Conservation (phyloP, 2,797 vertebrate species). For the Allobates femoralis region DNA sequence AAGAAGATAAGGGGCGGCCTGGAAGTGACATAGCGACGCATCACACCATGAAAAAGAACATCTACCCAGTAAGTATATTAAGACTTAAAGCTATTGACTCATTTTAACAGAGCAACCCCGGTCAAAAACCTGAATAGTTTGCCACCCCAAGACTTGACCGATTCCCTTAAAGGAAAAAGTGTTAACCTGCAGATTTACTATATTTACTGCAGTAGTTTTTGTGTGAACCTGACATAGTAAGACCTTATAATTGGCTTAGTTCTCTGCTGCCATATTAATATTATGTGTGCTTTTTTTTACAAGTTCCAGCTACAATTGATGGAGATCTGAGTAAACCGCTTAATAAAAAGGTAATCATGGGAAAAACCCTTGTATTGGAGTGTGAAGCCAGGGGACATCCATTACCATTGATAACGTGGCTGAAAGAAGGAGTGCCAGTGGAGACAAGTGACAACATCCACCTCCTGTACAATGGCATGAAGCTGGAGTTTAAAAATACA, state of each 20-base stretch:
- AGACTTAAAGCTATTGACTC: no score
- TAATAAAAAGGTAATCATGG: slow-evolving; percentile 83
- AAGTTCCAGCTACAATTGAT: slow-evolving; percentile 91
- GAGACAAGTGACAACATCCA: slow-evolving; percentile 76
- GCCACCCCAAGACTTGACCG: no score
- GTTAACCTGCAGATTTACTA: neutral
- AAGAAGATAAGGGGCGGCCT: no score
- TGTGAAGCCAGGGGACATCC: slow-evolving; percentile 92
- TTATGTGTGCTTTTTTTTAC: slow-evolving; percentile 35
- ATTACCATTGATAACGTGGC: slow-evolving; percentile 89
- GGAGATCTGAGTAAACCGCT: slow-evolving; percentile 75
- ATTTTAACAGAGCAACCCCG: no score
- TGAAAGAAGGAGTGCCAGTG: slow-evolving; percentile 89
- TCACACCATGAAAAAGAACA: no score
- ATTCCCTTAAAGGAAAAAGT: no score
- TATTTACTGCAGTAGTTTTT: neutral
- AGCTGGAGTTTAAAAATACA: slow-evolving; percentile 81
- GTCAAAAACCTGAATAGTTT: no score
- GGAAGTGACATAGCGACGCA: no score
- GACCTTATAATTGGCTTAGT: no score
- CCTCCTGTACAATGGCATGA: slow-evolving; percentile 84
- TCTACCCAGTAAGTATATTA: no score
- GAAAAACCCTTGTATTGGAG: slow-evolving; percentile 81
- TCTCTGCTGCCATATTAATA: neutral
- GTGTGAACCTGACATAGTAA: neutral